phyloP scores from a whole-genome alignment of 2,113 vertebrate species.

The Xiphorhynchus elegans region DNA sequence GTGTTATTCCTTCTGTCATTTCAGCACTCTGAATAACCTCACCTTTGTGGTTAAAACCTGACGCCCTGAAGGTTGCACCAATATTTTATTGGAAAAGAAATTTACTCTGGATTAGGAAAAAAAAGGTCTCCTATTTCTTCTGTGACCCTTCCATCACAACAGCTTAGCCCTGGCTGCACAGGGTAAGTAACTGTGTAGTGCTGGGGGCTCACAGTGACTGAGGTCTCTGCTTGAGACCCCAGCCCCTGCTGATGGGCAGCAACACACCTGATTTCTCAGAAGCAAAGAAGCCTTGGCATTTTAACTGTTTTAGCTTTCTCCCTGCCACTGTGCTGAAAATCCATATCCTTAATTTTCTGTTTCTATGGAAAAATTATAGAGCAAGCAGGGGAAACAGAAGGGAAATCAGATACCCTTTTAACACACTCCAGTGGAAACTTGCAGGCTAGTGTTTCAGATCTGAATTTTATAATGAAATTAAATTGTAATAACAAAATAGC shows the following conservation, averaged over 20 bases:
- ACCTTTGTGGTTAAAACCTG: background rate
- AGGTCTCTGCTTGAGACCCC: background rate
- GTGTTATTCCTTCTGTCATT: background rate
- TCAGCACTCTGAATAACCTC: background rate
- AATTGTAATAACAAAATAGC: background rate
- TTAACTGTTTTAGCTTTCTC: background rate
- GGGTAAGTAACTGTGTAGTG: background rate
- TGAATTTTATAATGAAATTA: background rate
- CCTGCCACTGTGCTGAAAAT: background rate
- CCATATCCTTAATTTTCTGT: background rate
- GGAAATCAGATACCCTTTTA: background rate
- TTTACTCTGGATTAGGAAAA: background rate
- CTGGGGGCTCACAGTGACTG: background rate
- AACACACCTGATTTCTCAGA: background rate
- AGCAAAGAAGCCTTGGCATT: background rate
- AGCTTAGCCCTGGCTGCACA: rapidly evolving
- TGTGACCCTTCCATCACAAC: background rate
- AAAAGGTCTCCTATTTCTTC: background rate
- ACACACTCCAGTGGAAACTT: background rate
- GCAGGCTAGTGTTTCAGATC: background rate
- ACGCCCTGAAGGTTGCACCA: rapidly evolving
- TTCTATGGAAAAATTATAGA: background rate
- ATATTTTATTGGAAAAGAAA: background rate
- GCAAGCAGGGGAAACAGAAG: background rate
- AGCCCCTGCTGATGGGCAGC: rapidly evolving